Conservation (phyloP, 1,140 invertebrate species). For the Brachionus paranguensis region DNA sequence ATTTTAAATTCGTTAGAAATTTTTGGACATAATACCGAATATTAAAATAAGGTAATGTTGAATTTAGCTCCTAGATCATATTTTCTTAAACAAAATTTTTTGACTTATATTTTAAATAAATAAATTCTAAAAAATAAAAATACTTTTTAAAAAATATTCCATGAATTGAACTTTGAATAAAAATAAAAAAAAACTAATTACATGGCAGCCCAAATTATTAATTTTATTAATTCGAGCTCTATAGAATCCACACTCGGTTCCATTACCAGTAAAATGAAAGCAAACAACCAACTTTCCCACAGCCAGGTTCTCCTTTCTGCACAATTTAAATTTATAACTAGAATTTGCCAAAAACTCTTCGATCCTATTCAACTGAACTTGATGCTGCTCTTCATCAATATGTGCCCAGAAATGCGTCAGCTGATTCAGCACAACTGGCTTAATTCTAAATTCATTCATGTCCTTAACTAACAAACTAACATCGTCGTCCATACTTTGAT, state of each 20-base stretch:
- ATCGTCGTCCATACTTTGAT: background rate
- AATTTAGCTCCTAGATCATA: too few species aligned
- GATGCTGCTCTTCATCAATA: background rate
- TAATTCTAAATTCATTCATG: background rate
- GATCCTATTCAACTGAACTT: background rate
- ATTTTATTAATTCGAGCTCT: background rate
- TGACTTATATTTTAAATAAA: too few species aligned
- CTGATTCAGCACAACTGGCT: background rate
- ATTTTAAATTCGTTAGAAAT: too few species aligned
- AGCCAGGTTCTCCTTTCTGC: background rate
- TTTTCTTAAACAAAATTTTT: too few species aligned
- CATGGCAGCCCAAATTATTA: background rate
- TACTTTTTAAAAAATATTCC: too few species aligned
- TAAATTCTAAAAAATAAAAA: background rate
- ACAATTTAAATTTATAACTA: background rate
- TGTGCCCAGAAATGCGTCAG: constrained; percentile 34
- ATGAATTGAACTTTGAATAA: background rate
- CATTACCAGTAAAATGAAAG: constrained; percentile 30
- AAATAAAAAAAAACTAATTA: background rate
- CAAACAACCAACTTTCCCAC: constrained; percentile 5
- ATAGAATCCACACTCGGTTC: background rate
- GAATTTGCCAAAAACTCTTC: background rate
- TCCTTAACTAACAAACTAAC: background rate
- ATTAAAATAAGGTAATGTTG: too few species aligned
- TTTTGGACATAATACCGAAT: too few species aligned